phyloP scores from a whole-genome alignment of 2,797 vertebrate genomes.

The Antrozous pallidus region DNA sequence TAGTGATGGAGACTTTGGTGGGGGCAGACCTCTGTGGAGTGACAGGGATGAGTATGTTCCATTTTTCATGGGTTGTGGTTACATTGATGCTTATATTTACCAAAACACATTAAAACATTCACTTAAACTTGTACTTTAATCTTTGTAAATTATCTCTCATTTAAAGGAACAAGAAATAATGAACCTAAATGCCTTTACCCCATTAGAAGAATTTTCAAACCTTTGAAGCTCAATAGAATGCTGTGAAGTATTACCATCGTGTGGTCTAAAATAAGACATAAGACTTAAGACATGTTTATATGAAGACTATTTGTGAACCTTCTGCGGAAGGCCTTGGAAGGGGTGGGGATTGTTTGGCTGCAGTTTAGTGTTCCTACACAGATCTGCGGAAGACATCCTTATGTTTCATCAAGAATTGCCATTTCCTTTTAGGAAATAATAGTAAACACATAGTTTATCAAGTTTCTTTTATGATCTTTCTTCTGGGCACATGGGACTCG shows the following conservation, averaged over 20 bases:
- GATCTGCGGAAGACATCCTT: background rate
- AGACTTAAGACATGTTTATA: background rate
- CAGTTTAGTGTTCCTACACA: background rate
- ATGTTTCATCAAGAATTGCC: background rate
- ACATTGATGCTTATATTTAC: background rate
- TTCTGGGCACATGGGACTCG: background rate
- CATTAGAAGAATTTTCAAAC: background rate
- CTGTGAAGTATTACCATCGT: background rate
- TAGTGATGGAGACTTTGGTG: no score
- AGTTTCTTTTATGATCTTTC: background rate
- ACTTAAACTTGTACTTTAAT: background rate
- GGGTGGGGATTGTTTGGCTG: no score
- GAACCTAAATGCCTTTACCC: background rate
- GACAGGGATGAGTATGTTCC: background rate
- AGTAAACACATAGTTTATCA: background rate
- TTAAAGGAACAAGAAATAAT: background rate
- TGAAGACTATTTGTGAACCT: background rate
- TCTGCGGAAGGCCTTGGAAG: background rate
- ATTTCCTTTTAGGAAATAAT: background rate
- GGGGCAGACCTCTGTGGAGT: background rate
- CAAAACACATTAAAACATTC: background rate
- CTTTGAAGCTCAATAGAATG: background rate
- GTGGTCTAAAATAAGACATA: background rate
- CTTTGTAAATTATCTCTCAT: background rate
- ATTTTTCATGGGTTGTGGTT: background rate